These are phyloP conservation scores for Limnothrissa miodon DNA, from an alignment of 2,113 vertebrate species.

Conservation along the genomic window DNA sequence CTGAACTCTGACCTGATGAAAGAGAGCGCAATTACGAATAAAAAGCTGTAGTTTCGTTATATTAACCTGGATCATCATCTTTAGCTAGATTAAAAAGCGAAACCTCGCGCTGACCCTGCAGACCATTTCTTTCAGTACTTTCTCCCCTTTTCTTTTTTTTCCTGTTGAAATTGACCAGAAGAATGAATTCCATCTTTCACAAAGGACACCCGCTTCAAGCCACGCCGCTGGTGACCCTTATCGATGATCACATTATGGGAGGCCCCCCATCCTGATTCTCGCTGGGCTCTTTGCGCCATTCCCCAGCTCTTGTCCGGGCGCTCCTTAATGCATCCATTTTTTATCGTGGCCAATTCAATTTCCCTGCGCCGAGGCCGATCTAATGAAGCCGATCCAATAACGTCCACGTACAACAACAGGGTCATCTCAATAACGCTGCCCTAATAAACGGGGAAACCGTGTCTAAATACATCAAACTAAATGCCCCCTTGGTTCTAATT, in stretches of 20 bases:
- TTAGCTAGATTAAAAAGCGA: not conserved
- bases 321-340: slow-evolving; percentile 20
- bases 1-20: slow-evolving; percentile 6
- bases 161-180: not conserved
- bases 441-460: not conserved
- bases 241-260: not conserved
- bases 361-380: slow-evolving; percentile 21
- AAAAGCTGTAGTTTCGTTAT: not conserved
- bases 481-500: not conserved
- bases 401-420: slow-evolving; percentile 24
- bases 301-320: not conserved
- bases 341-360: slow-evolving; percentile 33
- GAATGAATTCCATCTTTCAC: not conserved
- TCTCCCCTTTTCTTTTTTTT: not conserved
- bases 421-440: slow-evolving; percentile 31
- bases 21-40: not conserved
- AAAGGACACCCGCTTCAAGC: not conserved
- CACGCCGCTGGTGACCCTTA: not conserved
- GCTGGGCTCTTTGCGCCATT: not conserved
- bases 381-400: slow-evolving; percentile 41
- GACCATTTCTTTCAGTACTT: not conserved
- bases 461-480: slow-evolving; percentile 21
- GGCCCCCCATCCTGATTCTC: not conserved
- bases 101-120: not conserved
- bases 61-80: not conserved